Conservation (phyloP, 2,888 invertebrate species). For the Papilio gigon region DNA sequence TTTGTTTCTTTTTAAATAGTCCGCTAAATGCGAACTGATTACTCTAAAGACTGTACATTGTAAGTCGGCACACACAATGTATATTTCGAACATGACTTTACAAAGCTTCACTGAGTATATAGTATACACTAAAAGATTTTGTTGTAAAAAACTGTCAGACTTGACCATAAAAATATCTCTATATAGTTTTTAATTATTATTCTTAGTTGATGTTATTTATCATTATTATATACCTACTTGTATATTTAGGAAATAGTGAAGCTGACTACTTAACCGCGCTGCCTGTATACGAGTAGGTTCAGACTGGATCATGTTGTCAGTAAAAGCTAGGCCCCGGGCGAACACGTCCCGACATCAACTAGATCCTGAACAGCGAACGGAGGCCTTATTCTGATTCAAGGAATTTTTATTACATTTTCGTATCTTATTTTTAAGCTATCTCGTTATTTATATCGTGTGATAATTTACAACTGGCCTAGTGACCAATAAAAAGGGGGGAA, state of each 20-base stretch:
- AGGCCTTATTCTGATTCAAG: slow-evolving; percentile 28
- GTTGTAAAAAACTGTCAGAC: too few species aligned
- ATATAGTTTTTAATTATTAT: not conserved
- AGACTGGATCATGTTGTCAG: slow-evolving; percentile 35
- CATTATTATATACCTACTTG: too few species aligned
- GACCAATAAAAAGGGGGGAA: too few species aligned
- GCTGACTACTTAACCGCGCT: not conserved
- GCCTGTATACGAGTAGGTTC: slow-evolving; percentile 2
- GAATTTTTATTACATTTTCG: not conserved
- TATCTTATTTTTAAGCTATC: not conserved
- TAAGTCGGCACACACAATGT: not conserved
- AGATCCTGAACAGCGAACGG: slow-evolving; percentile 46
- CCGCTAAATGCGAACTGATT: slow-evolving; percentile 34
- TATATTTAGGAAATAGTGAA: not conserved
- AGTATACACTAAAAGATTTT: too few species aligned
- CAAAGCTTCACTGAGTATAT: too few species aligned
- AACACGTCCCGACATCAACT: slow-evolving; percentile 54
- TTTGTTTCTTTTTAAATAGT: slow-evolving; percentile 47
- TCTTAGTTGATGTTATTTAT: too few species aligned
- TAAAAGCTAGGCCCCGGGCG: slow-evolving; percentile 52
- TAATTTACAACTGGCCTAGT: too few species aligned
- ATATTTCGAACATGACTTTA: not conserved
- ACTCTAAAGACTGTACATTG: slow-evolving; percentile 15
- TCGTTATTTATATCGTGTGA: too few species aligned
- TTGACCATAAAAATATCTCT: too few species aligned